These are phyloP conservation scores for Pachliopta kotzebuea DNA, from an alignment of 2,888 invertebrate genomes.

Conservation along the genomic window DNA sequence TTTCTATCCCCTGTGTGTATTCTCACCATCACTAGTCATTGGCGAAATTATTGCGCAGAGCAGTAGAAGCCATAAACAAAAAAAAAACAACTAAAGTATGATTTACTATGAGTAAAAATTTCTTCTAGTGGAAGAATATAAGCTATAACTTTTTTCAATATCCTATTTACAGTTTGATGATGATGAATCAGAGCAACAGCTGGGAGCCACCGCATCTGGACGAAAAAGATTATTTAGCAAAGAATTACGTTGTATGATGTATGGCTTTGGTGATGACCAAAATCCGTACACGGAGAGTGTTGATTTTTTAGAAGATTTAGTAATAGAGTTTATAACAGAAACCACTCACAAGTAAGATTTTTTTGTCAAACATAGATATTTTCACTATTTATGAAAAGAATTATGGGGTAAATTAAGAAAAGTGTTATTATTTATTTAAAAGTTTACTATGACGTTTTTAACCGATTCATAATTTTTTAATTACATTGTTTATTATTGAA, in stretches of 20 bases:
- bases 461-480: no score
- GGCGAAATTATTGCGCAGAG: no score
- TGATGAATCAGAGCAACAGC: constrained; percentile 85
- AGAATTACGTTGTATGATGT: constrained; percentile 98
- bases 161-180: constrained; percentile 78
- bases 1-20: no score
- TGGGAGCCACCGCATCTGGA: constrained; percentile 85
- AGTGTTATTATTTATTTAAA: no score
- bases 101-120: background rate
- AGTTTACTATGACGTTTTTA: no score
- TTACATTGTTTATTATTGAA: no score
- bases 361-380: background rate
- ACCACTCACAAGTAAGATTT: constrained; percentile 87
- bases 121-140: no score
- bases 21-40: no score
- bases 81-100: no score
- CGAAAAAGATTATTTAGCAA: constrained; percentile 94
- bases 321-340: constrained; percentile 98
- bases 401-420: no score
- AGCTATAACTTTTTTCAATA: background rate
- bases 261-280: constrained; percentile 99
- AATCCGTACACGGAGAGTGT: constrained; percentile 99
- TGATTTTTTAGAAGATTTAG: constrained; percentile 97
- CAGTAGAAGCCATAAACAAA: no score
- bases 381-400: no score